Base-by-base conservation (phyloP, 2,888 invertebrate species). In the Leptopilina drosophilae region DNA sequence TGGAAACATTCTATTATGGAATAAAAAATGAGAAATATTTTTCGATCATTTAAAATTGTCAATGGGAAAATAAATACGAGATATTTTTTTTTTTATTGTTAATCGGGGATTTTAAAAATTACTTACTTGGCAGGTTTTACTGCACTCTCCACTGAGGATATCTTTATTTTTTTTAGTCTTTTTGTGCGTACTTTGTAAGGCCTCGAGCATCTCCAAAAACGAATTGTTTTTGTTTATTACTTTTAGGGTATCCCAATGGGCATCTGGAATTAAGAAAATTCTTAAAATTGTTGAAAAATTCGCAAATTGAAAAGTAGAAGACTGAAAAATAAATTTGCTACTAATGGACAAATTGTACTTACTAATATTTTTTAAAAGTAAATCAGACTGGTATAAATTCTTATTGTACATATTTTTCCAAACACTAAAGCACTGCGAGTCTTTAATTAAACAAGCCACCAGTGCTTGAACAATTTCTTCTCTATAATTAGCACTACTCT, bases 331-430 rank as follows among this genome's bases (percentile, higher is more conserved):
- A n/a, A 59, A 7, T 15, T 59, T 59, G n/a, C 6, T 56, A 65
- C 59, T 75, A 56, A 69, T 83, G 33, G n/a, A 62, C 67, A 80
- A 53, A 69, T 1, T 42, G n/a, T n/a, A 87, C 87, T 87, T 80
- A 92, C 92, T 87, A 59, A 20, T 88, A 82, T 93, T 90, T 76
- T 91, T 93, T 56, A 96, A 92, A 73, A 96, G 90, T 33, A 95
- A 92, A 62, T 95, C 94, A 26, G 96, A 95, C 87, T 95, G 94
- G 80, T 93, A 93, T 33, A 95, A 93, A 87, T 95, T 94, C 87
- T 95, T 95, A 49, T 93, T 92, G 91, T 96, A 95, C 76, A 95
- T 90, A 85, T 95, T 95, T 86, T 93, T 93, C 96, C 96, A 96
- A 0, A 93, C 93, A 69, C 93, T 93, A 85, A 95, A 95, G 86